Conservation (phyloP, 2,888 invertebrate species). For the Thecocarcelia acutangulata region DNA sequence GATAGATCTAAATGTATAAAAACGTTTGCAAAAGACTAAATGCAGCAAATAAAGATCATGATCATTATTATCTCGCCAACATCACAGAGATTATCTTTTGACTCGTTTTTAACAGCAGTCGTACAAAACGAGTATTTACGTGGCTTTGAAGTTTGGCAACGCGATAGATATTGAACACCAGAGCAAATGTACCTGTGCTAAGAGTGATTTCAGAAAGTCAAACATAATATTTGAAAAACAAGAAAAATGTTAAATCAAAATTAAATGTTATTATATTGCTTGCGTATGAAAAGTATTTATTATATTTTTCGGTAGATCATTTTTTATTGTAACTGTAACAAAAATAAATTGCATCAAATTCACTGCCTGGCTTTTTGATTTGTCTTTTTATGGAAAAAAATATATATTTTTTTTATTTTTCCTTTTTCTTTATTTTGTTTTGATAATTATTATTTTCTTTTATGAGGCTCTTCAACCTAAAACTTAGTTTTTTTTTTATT, state of each 20-base stretch:
- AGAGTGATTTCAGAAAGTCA: slow-evolving; percentile 2
- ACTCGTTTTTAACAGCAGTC: slow-evolving; percentile 38
- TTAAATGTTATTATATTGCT: background rate
- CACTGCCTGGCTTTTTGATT: slow-evolving; percentile 10
- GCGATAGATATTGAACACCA: background rate
- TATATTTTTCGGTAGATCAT: background rate
- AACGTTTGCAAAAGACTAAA: slow-evolving; percentile 16
- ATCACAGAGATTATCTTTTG: slow-evolving; percentile 31
- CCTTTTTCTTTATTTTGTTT: slow-evolving; percentile 1
- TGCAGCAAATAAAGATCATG: slow-evolving; percentile 53
- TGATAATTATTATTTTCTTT: background rate
- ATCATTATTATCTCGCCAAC: slow-evolving; percentile 13
- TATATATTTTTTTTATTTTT: slow-evolving; percentile 26
- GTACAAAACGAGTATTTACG: slow-evolving; percentile 33
- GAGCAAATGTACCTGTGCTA: slow-evolving; percentile 11
- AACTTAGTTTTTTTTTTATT: background rate
- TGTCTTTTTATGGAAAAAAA: slow-evolving; percentile 25
- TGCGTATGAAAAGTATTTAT: background rate
- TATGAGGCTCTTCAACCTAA: slow-evolving; percentile 38
- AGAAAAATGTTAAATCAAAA: background rate
- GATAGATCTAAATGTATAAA: slow-evolving; percentile 9
- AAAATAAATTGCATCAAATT: slow-evolving; percentile 22
- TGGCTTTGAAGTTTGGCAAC: background rate
- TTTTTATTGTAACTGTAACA: slow-evolving; percentile 18
- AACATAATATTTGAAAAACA: background rate